These are phyloP conservation scores for Bombyx mori DNA, from an alignment of 1,140 invertebrate genomes.

Conservation along the genomic window DNA sequence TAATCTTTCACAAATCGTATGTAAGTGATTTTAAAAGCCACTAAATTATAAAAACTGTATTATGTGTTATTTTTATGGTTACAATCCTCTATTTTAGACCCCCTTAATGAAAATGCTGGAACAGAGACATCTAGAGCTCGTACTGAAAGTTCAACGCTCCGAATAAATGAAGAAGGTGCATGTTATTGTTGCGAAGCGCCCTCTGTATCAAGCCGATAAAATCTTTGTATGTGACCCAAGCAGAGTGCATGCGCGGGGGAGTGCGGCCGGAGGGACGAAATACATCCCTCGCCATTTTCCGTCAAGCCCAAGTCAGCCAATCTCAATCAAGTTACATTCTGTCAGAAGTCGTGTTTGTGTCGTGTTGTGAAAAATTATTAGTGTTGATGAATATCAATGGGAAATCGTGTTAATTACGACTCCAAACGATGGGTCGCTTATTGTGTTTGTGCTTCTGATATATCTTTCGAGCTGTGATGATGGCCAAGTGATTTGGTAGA, in stretches of 20 bases:
- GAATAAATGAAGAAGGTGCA: not conserved
- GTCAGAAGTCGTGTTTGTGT: slow-evolving; percentile 68
- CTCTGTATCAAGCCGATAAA: slow-evolving; percentile 16
- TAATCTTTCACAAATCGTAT: too few species aligned
- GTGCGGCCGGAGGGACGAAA: slow-evolving; percentile 36
- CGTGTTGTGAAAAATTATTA: slow-evolving; percentile 66
- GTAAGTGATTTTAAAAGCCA: too few species aligned
- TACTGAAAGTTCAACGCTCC: not conserved
- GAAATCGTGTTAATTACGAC: slow-evolving; percentile 62
- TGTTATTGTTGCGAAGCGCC: slow-evolving; percentile 31
- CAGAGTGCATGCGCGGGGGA: slow-evolving; percentile 36
- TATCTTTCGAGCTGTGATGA: slow-evolving; percentile 58
- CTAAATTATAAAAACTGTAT: too few species aligned
- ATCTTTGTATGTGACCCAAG: slow-evolving; percentile 10
- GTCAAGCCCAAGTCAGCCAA: slow-evolving; percentile 63
- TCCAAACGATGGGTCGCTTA: slow-evolving; percentile 62
- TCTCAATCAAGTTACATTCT: slow-evolving; percentile 64
- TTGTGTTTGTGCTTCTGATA: slow-evolving; percentile 66
- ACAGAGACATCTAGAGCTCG: too few species aligned
- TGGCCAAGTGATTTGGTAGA: slow-evolving; percentile 64
- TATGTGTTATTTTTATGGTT: too few species aligned
- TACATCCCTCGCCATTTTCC: slow-evolving; percentile 64
- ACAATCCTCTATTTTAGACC: too few species aligned
- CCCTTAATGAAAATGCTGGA: too few species aligned
- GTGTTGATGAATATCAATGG: slow-evolving; percentile 68